These are phyloP conservation scores for Lordiphosa collinella DNA, from an alignment of 1,140 invertebrate genomes.

Conservation along the genomic window DNA sequence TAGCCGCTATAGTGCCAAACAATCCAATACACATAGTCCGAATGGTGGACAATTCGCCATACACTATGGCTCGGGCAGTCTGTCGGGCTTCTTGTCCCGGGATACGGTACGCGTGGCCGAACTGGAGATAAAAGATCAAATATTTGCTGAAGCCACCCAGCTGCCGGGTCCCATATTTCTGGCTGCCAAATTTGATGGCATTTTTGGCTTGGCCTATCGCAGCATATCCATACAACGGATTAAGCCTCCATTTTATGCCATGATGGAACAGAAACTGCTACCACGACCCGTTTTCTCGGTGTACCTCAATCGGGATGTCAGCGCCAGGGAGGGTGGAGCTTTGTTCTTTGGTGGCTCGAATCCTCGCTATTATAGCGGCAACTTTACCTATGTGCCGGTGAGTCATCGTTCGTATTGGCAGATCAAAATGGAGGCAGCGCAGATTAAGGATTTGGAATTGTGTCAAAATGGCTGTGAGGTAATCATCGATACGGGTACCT, in stretches of 20 bases:
- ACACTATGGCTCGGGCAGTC: slow-evolving; percentile 95
- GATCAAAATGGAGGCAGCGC: slow-evolving; percentile 52
- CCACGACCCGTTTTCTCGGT: slow-evolving; percentile 94
- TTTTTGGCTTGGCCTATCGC: slow-evolving; percentile 94
- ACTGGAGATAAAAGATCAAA: slow-evolving; percentile 87
- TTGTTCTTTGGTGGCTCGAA: slow-evolving; percentile 72
- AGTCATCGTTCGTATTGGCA: slow-evolving; percentile 72
- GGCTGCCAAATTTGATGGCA: slow-evolving; percentile 98
- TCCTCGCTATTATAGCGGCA: slow-evolving; percentile 49
- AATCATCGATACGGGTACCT: slow-evolving; percentile 90
- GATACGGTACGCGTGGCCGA: slow-evolving; percentile 88
- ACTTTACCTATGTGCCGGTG: slow-evolving; percentile 69
- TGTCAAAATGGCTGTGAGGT: slow-evolving; percentile 83
- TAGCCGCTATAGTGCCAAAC: slow-evolving; percentile 94
- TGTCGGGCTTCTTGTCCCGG: slow-evolving; percentile 96
- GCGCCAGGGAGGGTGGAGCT: slow-evolving; percentile 43
- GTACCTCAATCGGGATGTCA: slow-evolving; percentile 87
- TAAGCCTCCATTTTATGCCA: slow-evolving; percentile 95
- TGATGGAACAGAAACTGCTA: slow-evolving; percentile 92
- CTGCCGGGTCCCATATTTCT: slow-evolving; percentile 95
- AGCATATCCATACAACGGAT: slow-evolving; percentile 94
- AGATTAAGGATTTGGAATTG: slow-evolving; percentile 49
- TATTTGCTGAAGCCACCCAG: slow-evolving; percentile 96
- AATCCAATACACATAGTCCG: slow-evolving; percentile 89
- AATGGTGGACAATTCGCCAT: slow-evolving; percentile 96